Evolutionary conservation across 2,888 invertebrate species (phyloP).

Genomic region (Drosophila anomelani): DNA sequence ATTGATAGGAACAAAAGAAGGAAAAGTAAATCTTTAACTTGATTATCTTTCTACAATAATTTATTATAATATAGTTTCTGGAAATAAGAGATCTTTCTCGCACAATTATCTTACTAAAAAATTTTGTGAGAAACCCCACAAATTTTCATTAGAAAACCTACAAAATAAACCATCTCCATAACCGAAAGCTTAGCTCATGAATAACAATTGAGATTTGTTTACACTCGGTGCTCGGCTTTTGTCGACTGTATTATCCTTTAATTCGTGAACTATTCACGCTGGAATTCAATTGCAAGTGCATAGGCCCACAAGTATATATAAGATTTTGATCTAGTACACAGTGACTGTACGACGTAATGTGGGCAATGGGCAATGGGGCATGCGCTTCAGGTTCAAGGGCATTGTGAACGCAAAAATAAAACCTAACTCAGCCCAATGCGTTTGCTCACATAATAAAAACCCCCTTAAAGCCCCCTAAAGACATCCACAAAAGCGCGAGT

Average conservation of each 20-base stretch:
- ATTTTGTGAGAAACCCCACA: neutral
- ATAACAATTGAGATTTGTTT: constrained; percentile 54
- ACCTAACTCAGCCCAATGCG: constrained; percentile 38
- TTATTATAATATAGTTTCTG: neutral
- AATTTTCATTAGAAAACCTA: constrained; percentile 18
- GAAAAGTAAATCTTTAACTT: neutral
- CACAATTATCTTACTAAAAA: neutral
- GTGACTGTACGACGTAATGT: constrained; percentile 25
- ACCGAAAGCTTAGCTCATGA: constrained; percentile 34
- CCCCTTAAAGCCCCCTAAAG: constrained; percentile 7
- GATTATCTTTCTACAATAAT: neutral
- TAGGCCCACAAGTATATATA: constrained; percentile 4
- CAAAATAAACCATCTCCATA: constrained; percentile 23
- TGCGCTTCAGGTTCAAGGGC: constrained; percentile 82
- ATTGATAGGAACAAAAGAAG: no score
- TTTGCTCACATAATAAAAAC: constrained; percentile 46
- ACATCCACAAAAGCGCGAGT: constrained; percentile 40
- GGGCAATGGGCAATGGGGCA: constrained; percentile 25
- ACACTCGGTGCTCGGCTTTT: constrained; percentile 21
- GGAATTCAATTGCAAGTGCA: constrained; percentile 57
- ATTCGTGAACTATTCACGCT: constrained; percentile 50
- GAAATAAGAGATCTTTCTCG: neutral
- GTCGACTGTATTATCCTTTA: constrained; percentile 73
- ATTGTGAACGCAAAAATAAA: constrained; percentile 58
- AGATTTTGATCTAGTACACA: constrained; percentile 9